A percentile compares a stretch with the other conserved stretches of the same genome.
These are phyloP conservation scores for Dendrolimus houi DNA, from an alignment of 2,888 invertebrate species.

Conservation along the genomic window DNA sequence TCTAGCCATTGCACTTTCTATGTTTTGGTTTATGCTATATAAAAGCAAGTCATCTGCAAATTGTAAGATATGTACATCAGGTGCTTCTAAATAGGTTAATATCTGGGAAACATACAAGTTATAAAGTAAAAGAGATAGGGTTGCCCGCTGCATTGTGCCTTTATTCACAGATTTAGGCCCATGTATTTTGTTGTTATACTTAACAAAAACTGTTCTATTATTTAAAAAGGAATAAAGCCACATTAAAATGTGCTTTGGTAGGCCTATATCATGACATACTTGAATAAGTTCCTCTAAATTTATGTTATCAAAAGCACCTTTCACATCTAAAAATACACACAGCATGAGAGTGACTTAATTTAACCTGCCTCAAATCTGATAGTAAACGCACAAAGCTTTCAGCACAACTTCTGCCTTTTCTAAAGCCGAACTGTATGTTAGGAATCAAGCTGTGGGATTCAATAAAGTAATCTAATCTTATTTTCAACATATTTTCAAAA, in stretches of 20 bases:
- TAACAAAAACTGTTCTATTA: too few relatives aligned
- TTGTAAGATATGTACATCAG: too few relatives aligned
- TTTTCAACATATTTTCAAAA: constrained; percentile 8
- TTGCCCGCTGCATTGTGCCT: constrained; percentile 4
- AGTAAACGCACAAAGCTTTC: constrained; percentile 6
- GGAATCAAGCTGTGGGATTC: background rate
- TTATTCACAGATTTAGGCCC: background rate
- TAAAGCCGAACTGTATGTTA: constrained; percentile 5
- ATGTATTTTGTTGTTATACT: too few relatives aligned
- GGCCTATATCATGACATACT: background rate
- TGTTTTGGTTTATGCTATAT: background rate
- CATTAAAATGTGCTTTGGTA: background rate
- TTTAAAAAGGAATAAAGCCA: constrained; percentile 1
- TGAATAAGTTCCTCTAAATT: background rate
- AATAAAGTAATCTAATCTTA: constrained; percentile 1
- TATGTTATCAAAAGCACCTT: constrained; percentile 2
- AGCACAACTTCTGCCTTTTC: constrained; percentile 8
- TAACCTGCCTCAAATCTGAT: constrained; percentile 2
- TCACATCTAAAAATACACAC: background rate
- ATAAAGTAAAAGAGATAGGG: constrained; percentile 1
- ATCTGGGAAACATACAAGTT: background rate
- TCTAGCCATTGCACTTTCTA: too few relatives aligned
- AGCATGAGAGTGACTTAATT: constrained; percentile 2
- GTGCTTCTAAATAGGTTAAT: too few relatives aligned
- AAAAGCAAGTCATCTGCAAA: too few relatives aligned